Percentiles rank a stretch among this genome's conserved stretches.
phyloP scores from a whole-genome alignment of 2,113 vertebrate species.

The Hippocampus comes region DNA sequence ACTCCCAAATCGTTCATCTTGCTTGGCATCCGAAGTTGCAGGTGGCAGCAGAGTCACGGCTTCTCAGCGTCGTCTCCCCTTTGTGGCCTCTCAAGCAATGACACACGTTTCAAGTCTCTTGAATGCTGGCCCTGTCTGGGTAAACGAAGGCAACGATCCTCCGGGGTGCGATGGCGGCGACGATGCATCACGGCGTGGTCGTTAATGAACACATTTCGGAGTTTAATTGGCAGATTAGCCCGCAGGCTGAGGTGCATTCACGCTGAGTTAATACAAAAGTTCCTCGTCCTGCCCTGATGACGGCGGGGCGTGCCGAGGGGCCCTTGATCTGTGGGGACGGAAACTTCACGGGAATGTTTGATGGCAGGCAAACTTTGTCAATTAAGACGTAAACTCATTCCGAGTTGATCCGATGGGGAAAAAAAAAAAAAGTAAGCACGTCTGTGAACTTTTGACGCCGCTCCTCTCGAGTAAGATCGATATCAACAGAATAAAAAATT shows the following conservation, averaged over 20 bases:
- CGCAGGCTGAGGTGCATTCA: constrained; percentile 51
- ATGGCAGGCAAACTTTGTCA: constrained; percentile 11
- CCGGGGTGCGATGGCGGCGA: not conserved
- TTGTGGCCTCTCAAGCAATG: not conserved
- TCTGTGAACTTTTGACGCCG: not conserved
- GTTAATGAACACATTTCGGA: constrained; percentile 60
- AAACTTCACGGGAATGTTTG: constrained; percentile 16
- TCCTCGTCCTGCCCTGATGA: not conserved
- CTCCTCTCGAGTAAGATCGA: not conserved
- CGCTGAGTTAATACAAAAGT: constrained; percentile 53
- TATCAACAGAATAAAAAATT: too few relatives aligned
- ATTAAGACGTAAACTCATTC: not conserved
- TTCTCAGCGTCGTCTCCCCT: not conserved
- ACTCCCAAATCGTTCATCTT: not conserved
- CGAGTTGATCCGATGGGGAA: not conserved
- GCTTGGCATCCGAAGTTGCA: too few relatives aligned
- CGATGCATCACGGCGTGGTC: constrained; percentile 33
- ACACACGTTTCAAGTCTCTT: not conserved
- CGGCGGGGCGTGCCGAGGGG: not conserved
- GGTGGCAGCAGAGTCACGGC: not conserved
- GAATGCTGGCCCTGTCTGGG: not conserved
- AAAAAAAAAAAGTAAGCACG: not conserved
- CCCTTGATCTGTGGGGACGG: constrained; percentile 30
- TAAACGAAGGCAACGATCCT: not conserved
- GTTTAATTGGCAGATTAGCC: constrained; percentile 63